Percentiles rank a stretch among this genome's conserved stretches.
Conservation (phyloP, 2,797 vertebrate genomes). For the Kryptopterus vitreolus region DNA sequence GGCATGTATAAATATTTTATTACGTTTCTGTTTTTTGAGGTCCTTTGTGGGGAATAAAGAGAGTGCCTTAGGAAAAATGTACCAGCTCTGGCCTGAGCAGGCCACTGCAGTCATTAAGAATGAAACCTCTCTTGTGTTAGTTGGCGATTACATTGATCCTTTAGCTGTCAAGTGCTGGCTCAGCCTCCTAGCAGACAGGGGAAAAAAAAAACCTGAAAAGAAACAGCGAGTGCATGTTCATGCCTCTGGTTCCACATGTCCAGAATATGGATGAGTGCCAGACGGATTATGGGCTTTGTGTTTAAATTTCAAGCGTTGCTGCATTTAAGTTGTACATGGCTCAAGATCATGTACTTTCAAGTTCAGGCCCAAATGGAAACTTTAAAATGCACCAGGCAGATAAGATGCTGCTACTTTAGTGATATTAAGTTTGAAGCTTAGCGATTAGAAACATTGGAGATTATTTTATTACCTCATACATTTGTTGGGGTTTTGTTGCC, state of each 20-base stretch:
- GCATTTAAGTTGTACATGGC: background rate
- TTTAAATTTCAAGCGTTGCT: slow-evolving; percentile 10
- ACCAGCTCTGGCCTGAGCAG: background rate
- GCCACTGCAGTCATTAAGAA: slow-evolving; percentile 13
- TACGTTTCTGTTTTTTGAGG: background rate
- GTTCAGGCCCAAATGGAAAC: background rate
- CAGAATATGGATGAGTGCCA: slow-evolving; percentile 10
- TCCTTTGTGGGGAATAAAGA: background rate
- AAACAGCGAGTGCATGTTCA: background rate
- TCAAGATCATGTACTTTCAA: background rate
- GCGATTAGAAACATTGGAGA: background rate
- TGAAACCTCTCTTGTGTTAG: slow-evolving; percentile 2
- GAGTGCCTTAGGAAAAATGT: background rate
- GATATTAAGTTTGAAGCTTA: background rate
- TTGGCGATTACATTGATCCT: slow-evolving; percentile 6
- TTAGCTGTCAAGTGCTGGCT: background rate
- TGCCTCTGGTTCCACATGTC: slow-evolving; percentile 7
- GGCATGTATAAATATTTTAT: no score
- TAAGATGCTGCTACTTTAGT: background rate
- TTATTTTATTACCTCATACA: background rate
- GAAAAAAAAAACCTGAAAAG: slow-evolving; percentile 6
- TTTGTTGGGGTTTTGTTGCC: background rate
- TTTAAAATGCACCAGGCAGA: background rate
- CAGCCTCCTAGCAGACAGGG: background rate
- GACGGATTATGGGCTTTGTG: background rate